phyloP scores from a whole-genome alignment of 2,888 invertebrate genomes.

The Adelognathus sp. region DNA sequence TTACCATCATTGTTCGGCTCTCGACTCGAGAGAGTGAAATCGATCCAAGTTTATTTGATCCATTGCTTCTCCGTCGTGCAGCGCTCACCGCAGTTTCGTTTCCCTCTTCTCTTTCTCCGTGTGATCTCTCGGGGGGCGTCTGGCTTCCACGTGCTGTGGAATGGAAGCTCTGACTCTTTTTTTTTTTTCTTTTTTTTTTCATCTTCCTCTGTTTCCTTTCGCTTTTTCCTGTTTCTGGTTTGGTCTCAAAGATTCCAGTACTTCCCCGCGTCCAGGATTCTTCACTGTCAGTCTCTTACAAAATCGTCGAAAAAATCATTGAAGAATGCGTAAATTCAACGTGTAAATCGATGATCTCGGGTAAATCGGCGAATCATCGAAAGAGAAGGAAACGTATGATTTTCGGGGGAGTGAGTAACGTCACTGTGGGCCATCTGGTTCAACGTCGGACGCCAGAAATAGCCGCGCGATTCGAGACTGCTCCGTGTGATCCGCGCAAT shows the following conservation, averaged over 20 bases:
- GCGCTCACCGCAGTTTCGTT: background rate
- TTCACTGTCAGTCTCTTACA: background rate
- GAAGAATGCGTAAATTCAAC: background rate
- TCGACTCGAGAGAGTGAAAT: slow-evolving; percentile 53
- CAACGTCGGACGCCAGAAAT: slow-evolving; percentile 62
- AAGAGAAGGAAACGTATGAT: background rate
- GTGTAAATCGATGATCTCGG: background rate
- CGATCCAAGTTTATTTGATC: slow-evolving; percentile 58
- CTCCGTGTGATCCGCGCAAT: slow-evolving; percentile 26
- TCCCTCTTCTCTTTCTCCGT: slow-evolving; percentile 18
- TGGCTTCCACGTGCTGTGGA: slow-evolving; percentile 50
- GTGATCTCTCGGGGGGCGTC: slow-evolving; percentile 41
- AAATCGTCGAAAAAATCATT: background rate
- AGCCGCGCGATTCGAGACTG: slow-evolving; percentile 57
- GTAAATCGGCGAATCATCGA: background rate
- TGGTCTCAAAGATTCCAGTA: background rate
- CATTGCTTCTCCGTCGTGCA: background rate
- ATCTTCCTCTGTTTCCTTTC: slow-evolving; percentile 21
- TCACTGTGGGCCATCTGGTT: slow-evolving; percentile 69
- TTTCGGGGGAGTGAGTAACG: slow-evolving; percentile 53
- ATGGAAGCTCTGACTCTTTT: slow-evolving; percentile 18
- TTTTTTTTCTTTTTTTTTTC: slow-evolving; percentile 17
- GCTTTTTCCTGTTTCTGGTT: background rate
- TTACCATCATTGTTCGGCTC: slow-evolving; percentile 52
- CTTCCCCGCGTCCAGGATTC: background rate